Evolutionary conservation across 2,888 invertebrate species (phyloP).

Genomic region (Pteria penguin): DNA sequence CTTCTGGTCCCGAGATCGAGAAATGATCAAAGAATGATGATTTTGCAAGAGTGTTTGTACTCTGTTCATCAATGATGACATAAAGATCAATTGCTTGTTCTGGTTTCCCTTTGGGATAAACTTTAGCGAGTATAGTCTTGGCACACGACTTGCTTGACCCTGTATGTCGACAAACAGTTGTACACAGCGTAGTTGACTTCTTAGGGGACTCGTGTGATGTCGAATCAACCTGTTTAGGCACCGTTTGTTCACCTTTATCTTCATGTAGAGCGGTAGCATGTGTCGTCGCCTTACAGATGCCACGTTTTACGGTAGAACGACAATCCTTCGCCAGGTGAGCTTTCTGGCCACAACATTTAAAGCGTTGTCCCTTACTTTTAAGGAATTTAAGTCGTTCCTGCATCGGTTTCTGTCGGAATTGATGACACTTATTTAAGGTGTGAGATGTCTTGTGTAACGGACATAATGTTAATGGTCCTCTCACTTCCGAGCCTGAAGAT

Average conservation of each 20-base stretch:
- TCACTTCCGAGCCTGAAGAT: too few relatives aligned
- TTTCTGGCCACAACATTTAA: background rate
- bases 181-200: too few relatives aligned
- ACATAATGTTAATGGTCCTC: too few relatives aligned
- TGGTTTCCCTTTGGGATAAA: background rate
- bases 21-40: background rate
- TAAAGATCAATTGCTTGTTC: too few relatives aligned
- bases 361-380: background rate
- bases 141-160: background rate
- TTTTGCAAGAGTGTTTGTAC: too few relatives aligned
- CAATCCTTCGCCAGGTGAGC: background rate
- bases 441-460: background rate
- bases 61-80: too few relatives aligned
- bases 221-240: too few relatives aligned
- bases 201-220: too few relatives aligned
- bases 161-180: too few relatives aligned
- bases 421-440: background rate
- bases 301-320: background rate
- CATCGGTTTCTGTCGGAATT: background rate
- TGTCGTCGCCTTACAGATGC: background rate
- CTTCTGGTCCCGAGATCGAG: too few relatives aligned
- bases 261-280: slow-evolving; percentile 1
- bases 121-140: background rate
- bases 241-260: background rate
- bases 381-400: background rate